Conservation (phyloP, 1,140 invertebrate species). For the Neodiprion lecontei region DNA sequence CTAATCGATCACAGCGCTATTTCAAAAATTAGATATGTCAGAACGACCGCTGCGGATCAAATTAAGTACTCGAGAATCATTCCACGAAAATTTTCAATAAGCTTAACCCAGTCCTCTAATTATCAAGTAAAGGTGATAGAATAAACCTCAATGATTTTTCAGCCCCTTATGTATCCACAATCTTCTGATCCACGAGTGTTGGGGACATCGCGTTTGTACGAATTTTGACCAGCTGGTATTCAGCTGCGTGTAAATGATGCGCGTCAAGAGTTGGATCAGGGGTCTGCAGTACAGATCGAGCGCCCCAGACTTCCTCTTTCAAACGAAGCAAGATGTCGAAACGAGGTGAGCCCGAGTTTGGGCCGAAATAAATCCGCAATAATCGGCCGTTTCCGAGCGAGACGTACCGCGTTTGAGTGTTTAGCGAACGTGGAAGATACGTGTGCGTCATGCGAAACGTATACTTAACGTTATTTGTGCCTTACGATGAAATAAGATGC, state of each 20-base stretch:
- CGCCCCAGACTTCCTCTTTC: slow-evolving; percentile 40
- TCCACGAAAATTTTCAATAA: background rate
- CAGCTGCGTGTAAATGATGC: background rate
- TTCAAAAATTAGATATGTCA: background rate
- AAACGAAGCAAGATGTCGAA: slow-evolving; percentile 64
- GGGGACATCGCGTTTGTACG: background rate
- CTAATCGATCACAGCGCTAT: background rate
- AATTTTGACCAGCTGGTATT: background rate
- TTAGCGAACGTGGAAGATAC: background rate
- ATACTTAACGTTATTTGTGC: background rate
- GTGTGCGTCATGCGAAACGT: background rate
- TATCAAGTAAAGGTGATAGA: background rate
- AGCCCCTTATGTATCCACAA: background rate
- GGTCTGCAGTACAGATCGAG: slow-evolving; percentile 8
- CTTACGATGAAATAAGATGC: slow-evolving; percentile 12
- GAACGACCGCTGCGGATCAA: background rate
- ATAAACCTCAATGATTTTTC: background rate
- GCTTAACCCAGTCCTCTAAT: background rate
- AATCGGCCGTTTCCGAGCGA: slow-evolving; percentile 36
- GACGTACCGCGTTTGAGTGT: slow-evolving; percentile 17
- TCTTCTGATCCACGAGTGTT: background rate
- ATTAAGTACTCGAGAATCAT: background rate
- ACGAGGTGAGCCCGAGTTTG: slow-evolving; percentile 59
- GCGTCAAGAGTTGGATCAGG: too few relatives aligned
- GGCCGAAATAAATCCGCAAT: slow-evolving; percentile 43